phyloP scores from a whole-genome alignment of 2,888 invertebrate genomes.

The Seira ritae region DNA sequence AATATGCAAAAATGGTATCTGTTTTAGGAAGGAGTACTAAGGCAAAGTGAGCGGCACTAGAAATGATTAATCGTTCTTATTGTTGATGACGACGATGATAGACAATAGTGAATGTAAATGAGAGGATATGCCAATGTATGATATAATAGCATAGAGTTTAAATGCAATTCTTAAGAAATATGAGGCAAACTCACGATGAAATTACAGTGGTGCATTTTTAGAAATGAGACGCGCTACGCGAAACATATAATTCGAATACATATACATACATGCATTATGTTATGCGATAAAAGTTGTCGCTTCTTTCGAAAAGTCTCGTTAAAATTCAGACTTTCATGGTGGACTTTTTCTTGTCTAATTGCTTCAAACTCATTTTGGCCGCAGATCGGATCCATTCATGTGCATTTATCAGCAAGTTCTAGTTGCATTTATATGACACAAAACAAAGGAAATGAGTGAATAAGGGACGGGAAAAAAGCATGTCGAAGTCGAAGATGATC shows the following conservation, averaged over 20 bases:
- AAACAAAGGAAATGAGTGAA: slow-evolving; percentile 9
- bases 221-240: neutral
- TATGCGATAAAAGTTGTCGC: neutral
- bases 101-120: slow-evolving; percentile 18
- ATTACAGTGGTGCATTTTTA: slow-evolving; percentile 8
- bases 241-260: neutral
- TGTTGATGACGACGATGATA: slow-evolving; percentile 14
- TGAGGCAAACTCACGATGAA: neutral
- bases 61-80: slow-evolving; percentile 22
- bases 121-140: slow-evolving; percentile 9
- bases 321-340: neutral
- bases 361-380: neutral
- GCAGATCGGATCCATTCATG: neutral
- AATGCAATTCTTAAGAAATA: neutral
- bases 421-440: neutral
- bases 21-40: neutral
- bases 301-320: neutral
- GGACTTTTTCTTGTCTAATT: slow-evolving; percentile 17
- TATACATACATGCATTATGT: neutral
- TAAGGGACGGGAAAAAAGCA: neutral
- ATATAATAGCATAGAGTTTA: neutral
- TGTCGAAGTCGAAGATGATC: slow-evolving; percentile 15
- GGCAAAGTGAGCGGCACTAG: neutral
- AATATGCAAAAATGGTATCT: neutral
- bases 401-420: too few species aligned